Conservation (phyloP, 2,888 invertebrate genomes). For the Synergus gifuensis region DNA sequence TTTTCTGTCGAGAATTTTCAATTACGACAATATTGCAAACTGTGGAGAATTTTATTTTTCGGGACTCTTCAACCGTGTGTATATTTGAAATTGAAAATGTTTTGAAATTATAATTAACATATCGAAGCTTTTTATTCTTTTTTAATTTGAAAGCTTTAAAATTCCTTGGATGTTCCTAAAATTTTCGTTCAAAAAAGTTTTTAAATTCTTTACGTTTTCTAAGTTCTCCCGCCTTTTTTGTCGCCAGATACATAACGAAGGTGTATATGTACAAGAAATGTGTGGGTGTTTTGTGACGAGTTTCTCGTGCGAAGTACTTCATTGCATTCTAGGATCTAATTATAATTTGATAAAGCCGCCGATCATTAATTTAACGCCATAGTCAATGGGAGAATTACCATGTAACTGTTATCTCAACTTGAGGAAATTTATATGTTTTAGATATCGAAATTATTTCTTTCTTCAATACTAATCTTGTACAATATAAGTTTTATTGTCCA, state of each 20-base stretch:
- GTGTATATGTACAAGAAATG: conserved; percentile 6
- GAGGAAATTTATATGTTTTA: conserved; percentile 17
- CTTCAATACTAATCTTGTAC: neutral
- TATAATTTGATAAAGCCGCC: conserved; percentile 27
- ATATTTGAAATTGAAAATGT: too few species aligned
- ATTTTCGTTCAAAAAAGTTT: neutral
- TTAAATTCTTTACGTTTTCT: neutral
- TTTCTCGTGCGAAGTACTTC: conserved; percentile 19
- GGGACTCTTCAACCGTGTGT: too few species aligned
- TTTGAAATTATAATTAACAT: neutral
- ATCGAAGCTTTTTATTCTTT: neutral
- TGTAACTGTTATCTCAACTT: conserved; percentile 25
- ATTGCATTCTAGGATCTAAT: conserved; percentile 38
- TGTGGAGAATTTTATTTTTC: too few species aligned
- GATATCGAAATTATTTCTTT: conserved; percentile 20
- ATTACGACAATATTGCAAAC: too few species aligned
- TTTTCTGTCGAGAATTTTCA: neutral
- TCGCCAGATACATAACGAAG: neutral
- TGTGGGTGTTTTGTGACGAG: conserved; percentile 20
- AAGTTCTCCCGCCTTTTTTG: neutral
- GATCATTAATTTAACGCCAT: conserved; percentile 25
- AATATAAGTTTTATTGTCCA: neutral
- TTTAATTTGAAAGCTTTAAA: neutral
- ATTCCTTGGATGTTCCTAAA: neutral
- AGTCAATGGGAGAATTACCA: conserved; percentile 20